phyloP scores from a whole-genome alignment of 1,140 invertebrate species.

The Drosophila eugracilis region DNA sequence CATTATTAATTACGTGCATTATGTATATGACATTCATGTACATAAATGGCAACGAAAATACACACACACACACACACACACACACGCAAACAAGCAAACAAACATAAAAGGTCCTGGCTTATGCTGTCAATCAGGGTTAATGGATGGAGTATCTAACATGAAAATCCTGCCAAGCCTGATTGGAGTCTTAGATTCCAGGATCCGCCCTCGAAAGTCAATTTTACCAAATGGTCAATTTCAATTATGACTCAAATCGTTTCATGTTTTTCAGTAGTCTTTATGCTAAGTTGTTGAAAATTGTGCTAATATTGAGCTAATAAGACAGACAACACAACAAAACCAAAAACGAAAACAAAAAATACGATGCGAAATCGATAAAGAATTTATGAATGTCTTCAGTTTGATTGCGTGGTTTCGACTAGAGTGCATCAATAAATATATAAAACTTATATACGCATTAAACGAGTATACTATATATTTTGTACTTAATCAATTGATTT shows the following conservation, averaged over 20 bases:
- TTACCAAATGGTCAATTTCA: conserved; percentile 71
- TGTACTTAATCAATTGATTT: conserved; percentile 71
- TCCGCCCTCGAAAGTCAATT: conserved; percentile 69
- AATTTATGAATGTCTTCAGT: conserved; percentile 73
- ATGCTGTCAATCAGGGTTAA: conserved; percentile 53
- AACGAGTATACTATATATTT: conserved; percentile 65
- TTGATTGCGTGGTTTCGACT: conserved; percentile 76
- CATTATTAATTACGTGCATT: conserved; percentile 65
- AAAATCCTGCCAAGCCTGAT: conserved; percentile 4
- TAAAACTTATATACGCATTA: conserved; percentile 49
- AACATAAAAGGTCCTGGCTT: conserved; percentile 47
- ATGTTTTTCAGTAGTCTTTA: conserved; percentile 68
- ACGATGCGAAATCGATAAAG: conserved; percentile 53
- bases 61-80: conserved; percentile 29
- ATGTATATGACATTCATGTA: conserved; percentile 80
- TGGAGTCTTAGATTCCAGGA: conserved; percentile 16
- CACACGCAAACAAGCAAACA: conserved; percentile 29
- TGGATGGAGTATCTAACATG: conserved; percentile 7
- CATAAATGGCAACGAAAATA: conserved; percentile 37
- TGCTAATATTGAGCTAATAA: conserved; percentile 55
- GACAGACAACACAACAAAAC: too few relatives aligned
- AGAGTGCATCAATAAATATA: conserved; percentile 56
- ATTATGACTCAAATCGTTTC: conserved; percentile 55
- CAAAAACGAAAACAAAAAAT: conserved; percentile 6
- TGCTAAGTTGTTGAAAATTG: conserved; percentile 74